A percentile compares a stretch with the other conserved stretches of the same genome.
These are phyloP conservation scores for Tachuris rubrigastra DNA, from an alignment of 2,113 vertebrate species.

Conservation along the genomic window DNA sequence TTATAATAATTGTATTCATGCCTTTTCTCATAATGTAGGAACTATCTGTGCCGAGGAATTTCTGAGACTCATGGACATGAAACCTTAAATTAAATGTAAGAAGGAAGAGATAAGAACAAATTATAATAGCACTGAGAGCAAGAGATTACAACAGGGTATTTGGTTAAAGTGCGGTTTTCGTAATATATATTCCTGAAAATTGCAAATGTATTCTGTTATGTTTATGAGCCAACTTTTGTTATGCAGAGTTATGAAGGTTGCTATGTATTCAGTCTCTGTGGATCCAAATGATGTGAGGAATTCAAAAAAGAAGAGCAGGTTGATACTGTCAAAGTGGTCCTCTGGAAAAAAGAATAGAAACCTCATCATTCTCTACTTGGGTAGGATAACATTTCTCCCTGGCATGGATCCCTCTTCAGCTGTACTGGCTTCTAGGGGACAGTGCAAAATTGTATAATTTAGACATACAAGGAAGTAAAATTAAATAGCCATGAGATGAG, in stretches of 20 bases:
- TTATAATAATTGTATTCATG: conserved; percentile 16
- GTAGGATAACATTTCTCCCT: neutral
- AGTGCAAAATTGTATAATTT: conserved; percentile 41
- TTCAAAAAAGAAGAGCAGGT: neutral
- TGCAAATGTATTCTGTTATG: conserved; percentile 23
- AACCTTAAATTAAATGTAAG: conserved; percentile 53
- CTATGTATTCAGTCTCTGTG: neutral
- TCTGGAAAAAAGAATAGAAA: neutral
- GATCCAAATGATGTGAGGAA: neutral
- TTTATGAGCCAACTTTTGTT: conserved; percentile 34
- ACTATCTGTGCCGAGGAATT: conserved; percentile 27
- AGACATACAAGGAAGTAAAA: conserved; percentile 25
- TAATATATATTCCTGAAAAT: conserved; percentile 44
- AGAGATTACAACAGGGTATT: conserved; percentile 25
- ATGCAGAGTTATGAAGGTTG: neutral
- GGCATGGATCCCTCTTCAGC: neutral
- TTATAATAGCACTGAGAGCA: conserved; percentile 16
- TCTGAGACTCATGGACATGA: conserved; percentile 12
- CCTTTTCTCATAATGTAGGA: conserved; percentile 10
- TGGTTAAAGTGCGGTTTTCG: conserved; percentile 19
- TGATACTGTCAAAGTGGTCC: neutral
- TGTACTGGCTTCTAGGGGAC: conserved; percentile 25
- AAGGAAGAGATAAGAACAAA: conserved; percentile 46
- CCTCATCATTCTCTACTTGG: neutral
- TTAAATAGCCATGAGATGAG: conserved; percentile 62